A percentile compares a stretch with the other conserved stretches of the same genome.
These are phyloP conservation scores for Rhagoletis zephyria DNA, from an alignment of 1,140 invertebrate genomes.

Conservation along the genomic window DNA sequence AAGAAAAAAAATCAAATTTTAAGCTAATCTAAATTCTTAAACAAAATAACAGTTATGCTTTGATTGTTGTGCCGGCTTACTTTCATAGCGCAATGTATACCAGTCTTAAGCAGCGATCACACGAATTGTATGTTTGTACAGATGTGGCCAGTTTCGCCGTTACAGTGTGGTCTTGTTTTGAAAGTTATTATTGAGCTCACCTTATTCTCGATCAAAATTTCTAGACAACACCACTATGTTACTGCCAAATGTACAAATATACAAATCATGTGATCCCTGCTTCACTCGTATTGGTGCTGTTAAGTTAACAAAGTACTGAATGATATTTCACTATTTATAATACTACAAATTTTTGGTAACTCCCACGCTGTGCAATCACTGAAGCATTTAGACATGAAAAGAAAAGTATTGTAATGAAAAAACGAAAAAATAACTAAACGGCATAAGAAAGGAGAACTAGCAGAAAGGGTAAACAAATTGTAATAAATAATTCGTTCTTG, in stretches of 20 bases:
- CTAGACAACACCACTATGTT: too few species aligned
- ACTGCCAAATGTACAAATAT: too few species aligned
- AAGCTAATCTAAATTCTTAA: constrained; percentile 21
- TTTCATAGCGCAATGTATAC: background rate
- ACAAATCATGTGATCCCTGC: too few species aligned
- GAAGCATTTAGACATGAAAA: background rate
- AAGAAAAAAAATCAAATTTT: background rate
- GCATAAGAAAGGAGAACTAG: too few species aligned
- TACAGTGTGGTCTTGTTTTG: too few species aligned
- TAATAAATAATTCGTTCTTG: too few species aligned
- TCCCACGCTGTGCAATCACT: constrained; percentile 34
- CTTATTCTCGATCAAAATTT: too few species aligned
- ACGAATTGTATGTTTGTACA: too few species aligned
- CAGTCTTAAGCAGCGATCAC: background rate
- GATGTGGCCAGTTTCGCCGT: too few species aligned
- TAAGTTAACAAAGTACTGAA: background rate
- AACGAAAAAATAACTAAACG: background rate
- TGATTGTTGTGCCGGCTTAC: background rate
- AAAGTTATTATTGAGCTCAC: too few species aligned
- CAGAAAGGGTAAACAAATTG: too few species aligned
- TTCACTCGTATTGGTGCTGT: background rate
- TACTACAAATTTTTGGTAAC: background rate
- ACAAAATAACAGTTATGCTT: background rate
- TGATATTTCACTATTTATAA: background rate
- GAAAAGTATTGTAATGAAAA: background rate